phyloP scores from a whole-genome alignment of 2,113 vertebrate genomes.

The Ramphastos sulfuratus region DNA sequence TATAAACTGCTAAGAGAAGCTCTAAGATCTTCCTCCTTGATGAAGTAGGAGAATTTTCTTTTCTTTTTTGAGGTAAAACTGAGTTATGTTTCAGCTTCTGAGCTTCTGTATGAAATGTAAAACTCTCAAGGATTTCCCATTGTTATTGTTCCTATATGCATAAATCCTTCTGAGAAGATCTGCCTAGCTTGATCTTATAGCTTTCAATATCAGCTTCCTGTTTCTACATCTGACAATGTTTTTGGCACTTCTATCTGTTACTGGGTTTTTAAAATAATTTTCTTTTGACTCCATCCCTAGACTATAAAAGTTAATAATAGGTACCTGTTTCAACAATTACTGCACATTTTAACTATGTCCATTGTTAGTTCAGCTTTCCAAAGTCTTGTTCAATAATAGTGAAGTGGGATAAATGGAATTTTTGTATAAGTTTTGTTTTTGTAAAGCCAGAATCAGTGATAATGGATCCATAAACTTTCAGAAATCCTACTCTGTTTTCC shows the following conservation, averaged over 20 bases:
- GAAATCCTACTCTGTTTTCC: neutral
- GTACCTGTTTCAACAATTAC: neutral
- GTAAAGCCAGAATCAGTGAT: neutral
- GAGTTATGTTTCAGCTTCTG: neutral
- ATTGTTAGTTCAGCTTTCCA: neutral
- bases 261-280: neutral
- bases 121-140: neutral
- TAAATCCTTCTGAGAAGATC: conserved; percentile 1
- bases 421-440: neutral
- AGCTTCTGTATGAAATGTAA: neutral
- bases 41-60: neutral
- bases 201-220: conserved; percentile 1
- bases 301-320: neutral
- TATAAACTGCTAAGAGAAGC: neutral
- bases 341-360: neutral
- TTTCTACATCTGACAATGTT: neutral
- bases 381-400: neutral
- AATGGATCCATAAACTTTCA: neutral
- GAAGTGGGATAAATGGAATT: neutral
- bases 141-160: neutral
- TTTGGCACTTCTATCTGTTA: neutral
- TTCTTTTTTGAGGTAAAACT: neutral
- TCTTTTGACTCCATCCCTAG: neutral
- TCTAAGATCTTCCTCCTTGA: neutral
- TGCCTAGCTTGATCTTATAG: neutral